Evolutionary conservation across 1,140 invertebrate species (phyloP).

Genomic region (Paramacrobiotus metropolitanus): DNA sequence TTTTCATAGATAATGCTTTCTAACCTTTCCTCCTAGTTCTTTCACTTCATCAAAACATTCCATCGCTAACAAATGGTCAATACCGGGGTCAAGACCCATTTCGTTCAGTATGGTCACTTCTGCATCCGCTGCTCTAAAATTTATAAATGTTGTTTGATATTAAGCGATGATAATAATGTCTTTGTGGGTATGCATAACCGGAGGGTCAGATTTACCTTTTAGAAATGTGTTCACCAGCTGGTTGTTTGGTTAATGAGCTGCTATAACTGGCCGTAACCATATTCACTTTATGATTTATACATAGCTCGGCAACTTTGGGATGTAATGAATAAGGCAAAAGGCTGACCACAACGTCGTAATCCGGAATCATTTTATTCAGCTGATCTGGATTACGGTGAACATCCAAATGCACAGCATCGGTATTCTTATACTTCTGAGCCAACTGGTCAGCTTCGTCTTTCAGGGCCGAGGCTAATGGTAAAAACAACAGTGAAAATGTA

Average conservation of each 20-base stretch:
- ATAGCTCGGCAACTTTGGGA: constrained; percentile 50
- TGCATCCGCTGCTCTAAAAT: constrained; percentile 44
- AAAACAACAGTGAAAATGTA: background rate
- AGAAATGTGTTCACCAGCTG: too few species aligned
- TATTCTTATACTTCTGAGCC: constrained; percentile 45
- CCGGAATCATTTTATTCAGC: constrained; percentile 40
- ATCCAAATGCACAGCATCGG: constrained; percentile 55
- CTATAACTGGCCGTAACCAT: constrained; percentile 87
- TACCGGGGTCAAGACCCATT: constrained; percentile 85
- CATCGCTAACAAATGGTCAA: constrained; percentile 88
- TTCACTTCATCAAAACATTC: constrained; percentile 82
- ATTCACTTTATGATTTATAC: constrained; percentile 58
- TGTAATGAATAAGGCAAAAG: constrained; percentile 79
- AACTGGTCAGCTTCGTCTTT: constrained; percentile 65
- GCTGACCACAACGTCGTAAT: constrained; percentile 61
- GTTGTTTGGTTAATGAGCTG: background rate
- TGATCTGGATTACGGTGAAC: constrained; percentile 41
- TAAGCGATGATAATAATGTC: background rate
- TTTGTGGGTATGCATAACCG: background rate
- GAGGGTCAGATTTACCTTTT: background rate
- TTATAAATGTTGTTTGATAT: constrained; percentile 7
- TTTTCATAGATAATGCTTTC: background rate
- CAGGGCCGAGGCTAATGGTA: constrained; percentile 47
- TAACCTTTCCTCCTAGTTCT: constrained; percentile 37
- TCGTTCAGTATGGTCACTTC: constrained; percentile 80